Percentiles rank a stretch among this genome's conserved stretches.
Conservation (phyloP, 1,140 invertebrate genomes). For the Drosophila nigrodunni region DNA sequence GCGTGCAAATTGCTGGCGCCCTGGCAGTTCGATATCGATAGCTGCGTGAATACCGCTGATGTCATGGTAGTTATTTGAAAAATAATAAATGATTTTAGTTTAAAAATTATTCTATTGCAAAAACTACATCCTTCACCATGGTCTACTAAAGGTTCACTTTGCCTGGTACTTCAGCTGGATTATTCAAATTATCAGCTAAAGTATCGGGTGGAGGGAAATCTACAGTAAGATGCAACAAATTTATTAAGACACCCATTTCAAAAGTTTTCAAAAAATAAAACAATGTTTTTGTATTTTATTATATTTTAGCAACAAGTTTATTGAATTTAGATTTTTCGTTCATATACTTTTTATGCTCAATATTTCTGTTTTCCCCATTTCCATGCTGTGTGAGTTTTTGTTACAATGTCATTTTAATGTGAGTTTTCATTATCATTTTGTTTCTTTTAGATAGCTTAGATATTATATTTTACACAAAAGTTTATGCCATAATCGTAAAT, state of each 20-base stretch:
- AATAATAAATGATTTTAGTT: too few relatives aligned
- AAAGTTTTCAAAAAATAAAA: background rate
- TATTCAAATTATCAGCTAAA: too few relatives aligned
- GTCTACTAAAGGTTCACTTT: too few relatives aligned
- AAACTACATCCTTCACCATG: too few relatives aligned
- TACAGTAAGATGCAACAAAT: too few relatives aligned
- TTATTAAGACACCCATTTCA: too few relatives aligned
- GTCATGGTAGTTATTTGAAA: too few relatives aligned
- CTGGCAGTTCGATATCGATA: slow-evolving; percentile 12
- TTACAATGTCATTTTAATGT: slow-evolving; percentile 69
- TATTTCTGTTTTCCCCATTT: slow-evolving; percentile 54
- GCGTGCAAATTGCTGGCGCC: background rate
- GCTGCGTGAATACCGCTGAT: too few relatives aligned
- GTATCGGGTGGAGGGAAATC: too few relatives aligned
- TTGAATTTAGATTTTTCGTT: slow-evolving; percentile 77
- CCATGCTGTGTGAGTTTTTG: slow-evolving; percentile 75
- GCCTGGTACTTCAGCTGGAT: too few relatives aligned
- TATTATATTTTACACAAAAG: slow-evolving; percentile 77
- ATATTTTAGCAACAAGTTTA: slow-evolving; percentile 83
- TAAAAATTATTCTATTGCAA: too few relatives aligned
- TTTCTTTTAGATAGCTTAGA: slow-evolving; percentile 63
- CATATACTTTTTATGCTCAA: slow-evolving; percentile 75
- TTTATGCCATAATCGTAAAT: slow-evolving; percentile 78
- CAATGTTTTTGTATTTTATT: slow-evolving; percentile 49
- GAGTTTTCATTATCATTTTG: slow-evolving; percentile 26